Conservation (phyloP, 2,113 vertebrate genomes). For the Rhegmatorhina hoffmannsi region DNA sequence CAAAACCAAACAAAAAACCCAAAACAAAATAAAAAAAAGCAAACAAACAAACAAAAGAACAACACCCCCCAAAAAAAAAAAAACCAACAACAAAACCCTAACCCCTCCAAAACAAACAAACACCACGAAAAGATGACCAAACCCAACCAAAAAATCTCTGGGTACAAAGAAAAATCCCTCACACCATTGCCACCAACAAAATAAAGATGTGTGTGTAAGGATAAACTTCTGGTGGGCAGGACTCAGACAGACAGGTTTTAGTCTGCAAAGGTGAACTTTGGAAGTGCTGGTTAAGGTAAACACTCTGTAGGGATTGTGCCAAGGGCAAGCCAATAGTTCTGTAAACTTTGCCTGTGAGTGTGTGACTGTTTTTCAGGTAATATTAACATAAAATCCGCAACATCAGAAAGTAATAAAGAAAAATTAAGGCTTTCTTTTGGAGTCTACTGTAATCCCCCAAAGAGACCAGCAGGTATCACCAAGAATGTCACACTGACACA, state of each 20-base stretch:
- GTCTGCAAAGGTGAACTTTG: not conserved
- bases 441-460: not conserved
- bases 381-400: not conserved
- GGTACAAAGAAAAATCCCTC: not conserved
- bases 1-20: not conserved
- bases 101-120: too few species aligned
- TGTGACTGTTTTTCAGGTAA: not conserved
- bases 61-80: too few species aligned
- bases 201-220: fast-evolving
- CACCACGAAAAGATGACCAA: not conserved
- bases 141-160: not conserved
- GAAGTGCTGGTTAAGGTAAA: not conserved
- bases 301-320: not conserved
- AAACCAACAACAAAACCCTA: too few species aligned
- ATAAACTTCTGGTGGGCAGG: not conserved
- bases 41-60: too few species aligned
- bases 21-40: too few species aligned
- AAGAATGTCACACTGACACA: not conserved
- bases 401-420: not conserved
- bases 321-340: not conserved
- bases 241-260: not conserved
- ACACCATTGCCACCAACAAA: not conserved
- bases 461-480: not conserved
- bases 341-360: not conserved
- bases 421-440: not conserved